Evolutionary conservation across 2,113 vertebrate genomes (phyloP).

Genomic region (Nestor notabilis): DNA sequence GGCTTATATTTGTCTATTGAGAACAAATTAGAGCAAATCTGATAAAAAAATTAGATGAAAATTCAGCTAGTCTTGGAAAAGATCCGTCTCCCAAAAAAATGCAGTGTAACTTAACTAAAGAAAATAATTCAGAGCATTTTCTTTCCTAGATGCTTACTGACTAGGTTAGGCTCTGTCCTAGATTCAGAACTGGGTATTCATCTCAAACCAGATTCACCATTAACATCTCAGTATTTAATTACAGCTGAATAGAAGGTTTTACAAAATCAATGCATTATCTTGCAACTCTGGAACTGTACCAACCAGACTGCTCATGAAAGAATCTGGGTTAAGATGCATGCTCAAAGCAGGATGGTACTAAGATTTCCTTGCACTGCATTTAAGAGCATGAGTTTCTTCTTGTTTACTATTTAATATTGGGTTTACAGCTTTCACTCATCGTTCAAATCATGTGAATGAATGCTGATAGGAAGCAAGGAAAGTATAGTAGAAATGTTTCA

Average conservation of each 20-base stretch:
- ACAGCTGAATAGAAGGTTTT: not conserved
- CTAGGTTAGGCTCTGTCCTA: slow-evolving; percentile 48
- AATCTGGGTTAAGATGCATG: slow-evolving; percentile 30
- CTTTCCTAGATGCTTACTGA: slow-evolving; percentile 40
- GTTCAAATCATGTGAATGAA: slow-evolving; percentile 34
- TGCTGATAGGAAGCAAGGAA: not conserved
- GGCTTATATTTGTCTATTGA: slow-evolving; percentile 41
- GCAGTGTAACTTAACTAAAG: slow-evolving; percentile 52
- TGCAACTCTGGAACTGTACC: not conserved
- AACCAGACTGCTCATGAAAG: not conserved
- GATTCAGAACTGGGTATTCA: slow-evolving; percentile 56
- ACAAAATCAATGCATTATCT: not conserved
- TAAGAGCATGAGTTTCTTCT: slow-evolving; percentile 28
- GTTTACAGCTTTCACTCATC: slow-evolving; percentile 52
- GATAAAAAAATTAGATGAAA: slow-evolving; percentile 1
- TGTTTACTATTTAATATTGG: slow-evolving; percentile 24
- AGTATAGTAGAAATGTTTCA: not conserved
- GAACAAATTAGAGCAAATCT: slow-evolving; percentile 47
- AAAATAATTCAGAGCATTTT: slow-evolving; percentile 47
- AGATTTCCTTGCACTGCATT: slow-evolving; percentile 20
- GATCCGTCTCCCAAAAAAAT: slow-evolving; percentile 1
- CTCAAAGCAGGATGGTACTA: not conserved
- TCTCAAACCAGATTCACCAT: slow-evolving; percentile 71
- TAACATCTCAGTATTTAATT: slow-evolving; percentile 52
- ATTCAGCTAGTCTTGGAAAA: not conserved